These are phyloP conservation scores for Notocelia uddmanniana DNA, from an alignment of 2,888 invertebrate genomes.

Conservation along the genomic window DNA sequence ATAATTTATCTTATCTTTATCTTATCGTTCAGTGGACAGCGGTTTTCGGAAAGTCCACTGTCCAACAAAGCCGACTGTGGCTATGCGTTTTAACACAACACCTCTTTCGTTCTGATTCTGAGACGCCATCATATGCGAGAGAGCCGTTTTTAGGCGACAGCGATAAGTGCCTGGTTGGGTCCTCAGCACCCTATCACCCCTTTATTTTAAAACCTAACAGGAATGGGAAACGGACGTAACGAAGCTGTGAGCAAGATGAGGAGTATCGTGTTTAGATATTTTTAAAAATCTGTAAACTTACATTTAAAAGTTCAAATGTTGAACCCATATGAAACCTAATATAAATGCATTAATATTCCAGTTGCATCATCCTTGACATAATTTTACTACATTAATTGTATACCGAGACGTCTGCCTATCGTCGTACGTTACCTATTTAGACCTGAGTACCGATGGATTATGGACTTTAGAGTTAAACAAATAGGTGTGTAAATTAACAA, in stretches of 20 bases:
- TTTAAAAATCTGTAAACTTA: background rate
- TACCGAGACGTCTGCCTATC: constrained; percentile 3
- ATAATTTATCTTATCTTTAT: background rate
- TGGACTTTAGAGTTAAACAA: background rate
- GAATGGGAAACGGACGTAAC: background rate
- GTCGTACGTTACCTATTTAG: background rate
- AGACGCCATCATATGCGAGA: too few species aligned
- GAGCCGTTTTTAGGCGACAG: too few species aligned
- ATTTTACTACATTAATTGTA: constrained; percentile 14
- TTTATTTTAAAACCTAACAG: background rate
- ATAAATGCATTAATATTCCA: background rate
- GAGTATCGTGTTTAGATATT: background rate
- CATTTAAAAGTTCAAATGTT: background rate
- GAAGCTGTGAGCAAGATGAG: background rate
- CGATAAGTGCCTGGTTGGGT: background rate
- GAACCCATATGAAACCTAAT: background rate
- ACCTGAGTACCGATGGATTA: background rate
- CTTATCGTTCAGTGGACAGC: background rate
- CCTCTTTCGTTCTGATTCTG: too few species aligned
- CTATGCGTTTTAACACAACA: too few species aligned
- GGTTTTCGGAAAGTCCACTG: background rate
- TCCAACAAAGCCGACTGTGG: too few species aligned
- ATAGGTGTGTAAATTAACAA: constrained; percentile 8
- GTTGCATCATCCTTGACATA: constrained; percentile 13
- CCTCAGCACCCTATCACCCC: background rate